phyloP scores from a whole-genome alignment of 1,140 invertebrate species.

The Cephus cinctus region DNA sequence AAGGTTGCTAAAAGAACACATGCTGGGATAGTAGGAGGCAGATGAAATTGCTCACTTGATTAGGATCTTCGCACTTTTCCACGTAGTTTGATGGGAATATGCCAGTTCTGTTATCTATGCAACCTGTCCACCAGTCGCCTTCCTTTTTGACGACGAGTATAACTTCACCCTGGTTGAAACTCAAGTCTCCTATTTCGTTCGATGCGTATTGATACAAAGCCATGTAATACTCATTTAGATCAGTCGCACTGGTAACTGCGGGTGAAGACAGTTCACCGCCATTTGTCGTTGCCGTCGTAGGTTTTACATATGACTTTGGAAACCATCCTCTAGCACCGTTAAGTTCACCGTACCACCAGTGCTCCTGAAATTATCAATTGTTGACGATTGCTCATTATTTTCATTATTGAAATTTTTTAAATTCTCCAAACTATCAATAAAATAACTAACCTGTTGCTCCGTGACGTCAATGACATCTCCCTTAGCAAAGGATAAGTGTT shows the following conservation, averaged over 20 bases:
- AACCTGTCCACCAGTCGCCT: conserved; percentile 98
- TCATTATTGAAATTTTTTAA: conserved; percentile 1
- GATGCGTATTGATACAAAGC: conserved; percentile 85
- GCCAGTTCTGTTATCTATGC: conserved; percentile 78
- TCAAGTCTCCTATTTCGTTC: conserved; percentile 85
- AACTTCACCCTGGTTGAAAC: conserved; percentile 87
- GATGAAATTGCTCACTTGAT: conserved; percentile 42
- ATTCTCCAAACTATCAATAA: conserved; percentile 17
- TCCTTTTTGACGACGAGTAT: conserved; percentile 86
- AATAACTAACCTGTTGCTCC: conserved; percentile 60
- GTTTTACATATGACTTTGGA: conserved; percentile 70
- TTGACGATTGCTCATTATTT: background rate
- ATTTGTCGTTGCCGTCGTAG: conserved; percentile 26
- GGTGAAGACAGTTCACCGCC: conserved; percentile 19
- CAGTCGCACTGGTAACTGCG: conserved; percentile 2
- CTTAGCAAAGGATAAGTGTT: conserved; percentile 69
- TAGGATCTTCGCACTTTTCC: conserved; percentile 58
- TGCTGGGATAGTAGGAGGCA: background rate
- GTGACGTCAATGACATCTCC: conserved; percentile 66
- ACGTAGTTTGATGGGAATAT: conserved; percentile 97
- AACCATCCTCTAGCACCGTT: conserved; percentile 65
- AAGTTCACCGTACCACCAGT: conserved; percentile 71
- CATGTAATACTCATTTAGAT: conserved; percentile 73
- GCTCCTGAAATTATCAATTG: conserved; percentile 49
- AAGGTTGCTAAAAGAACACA: background rate